Evolutionary conservation across 37 sponge, comb jelly and placozoan genomes (phyloP).

Genomic region (Agelas oroides): DNA sequence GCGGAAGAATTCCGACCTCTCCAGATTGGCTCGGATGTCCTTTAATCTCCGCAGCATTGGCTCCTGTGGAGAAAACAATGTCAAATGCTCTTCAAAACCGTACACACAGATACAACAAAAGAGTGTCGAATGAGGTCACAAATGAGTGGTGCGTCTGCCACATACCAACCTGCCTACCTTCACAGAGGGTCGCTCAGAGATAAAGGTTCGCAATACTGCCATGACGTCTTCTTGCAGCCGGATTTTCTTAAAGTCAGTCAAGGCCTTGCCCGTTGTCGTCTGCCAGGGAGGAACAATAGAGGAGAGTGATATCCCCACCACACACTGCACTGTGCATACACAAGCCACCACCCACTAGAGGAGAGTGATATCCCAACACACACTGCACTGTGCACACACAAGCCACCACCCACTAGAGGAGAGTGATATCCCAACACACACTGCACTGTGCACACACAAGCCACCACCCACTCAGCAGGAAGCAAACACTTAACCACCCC

Average conservation of each 20-base stretch:
- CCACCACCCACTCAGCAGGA: no score
- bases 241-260: conserved; percentile 85
- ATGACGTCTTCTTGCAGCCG: conserved; percentile 55
- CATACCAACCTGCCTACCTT: conserved; percentile 29
- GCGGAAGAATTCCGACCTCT: conserved; percentile 80
- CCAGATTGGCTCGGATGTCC: conserved; percentile 66
- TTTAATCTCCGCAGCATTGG: conserved; percentile 67
- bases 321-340: background rate
- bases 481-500: no score
- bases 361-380: background rate
- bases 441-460: no score
- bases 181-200: conserved; percentile 59
- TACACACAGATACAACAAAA: background rate
- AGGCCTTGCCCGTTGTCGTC: conserved; percentile 66
- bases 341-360: background rate
- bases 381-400: no score
- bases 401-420: no score
- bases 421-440: no score
- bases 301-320: background rate
- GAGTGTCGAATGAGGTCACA: no score
- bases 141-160: no score
- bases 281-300: conserved; percentile 15
- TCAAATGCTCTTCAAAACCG: background rate
- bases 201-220: conserved; percentile 44
- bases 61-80: conserved; percentile 40